Evolutionary conservation across 1,140 invertebrate species (phyloP).

Genomic region (Subanguina moxae): DNA sequence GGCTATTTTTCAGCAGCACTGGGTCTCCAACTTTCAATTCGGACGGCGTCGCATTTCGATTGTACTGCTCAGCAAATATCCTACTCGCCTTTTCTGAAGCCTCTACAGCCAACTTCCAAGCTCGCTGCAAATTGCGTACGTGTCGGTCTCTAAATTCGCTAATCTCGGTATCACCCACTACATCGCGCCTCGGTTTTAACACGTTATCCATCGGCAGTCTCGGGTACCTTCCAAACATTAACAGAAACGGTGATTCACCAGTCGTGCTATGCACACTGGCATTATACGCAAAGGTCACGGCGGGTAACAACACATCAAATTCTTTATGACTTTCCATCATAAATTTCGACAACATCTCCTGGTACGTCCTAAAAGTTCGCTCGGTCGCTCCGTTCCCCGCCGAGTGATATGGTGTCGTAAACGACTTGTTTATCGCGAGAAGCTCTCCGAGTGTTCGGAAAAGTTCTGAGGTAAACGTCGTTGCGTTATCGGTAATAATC

Average conservation of each 20-base stretch:
- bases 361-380: slow-evolving; percentile 15
- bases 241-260: slow-evolving; percentile 16
- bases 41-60: slow-evolving; percentile 1
- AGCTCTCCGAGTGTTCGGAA: slow-evolving; percentile 14
- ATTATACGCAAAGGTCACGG: slow-evolving; percentile 25
- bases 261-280: slow-evolving; percentile 13
- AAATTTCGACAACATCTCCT: slow-evolving; percentile 24
- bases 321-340: slow-evolving; percentile 10
- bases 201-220: slow-evolving; percentile 14
- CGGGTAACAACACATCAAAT: slow-evolving; percentile 14
- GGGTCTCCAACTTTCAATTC: slow-evolving; percentile 7
- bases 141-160: slow-evolving; percentile 13
- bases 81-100: background rate
- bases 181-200: slow-evolving; percentile 1
- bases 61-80: slow-evolving; percentile 13
- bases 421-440: slow-evolving; percentile 15
- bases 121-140: slow-evolving; percentile 6
- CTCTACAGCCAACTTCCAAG: slow-evolving; percentile 19
- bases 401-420: slow-evolving; percentile 12
- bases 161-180: background rate
- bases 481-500: too few species aligned
- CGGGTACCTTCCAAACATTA: slow-evolving; percentile 23
- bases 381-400: slow-evolving; percentile 16
- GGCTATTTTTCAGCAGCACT: slow-evolving; percentile 13
- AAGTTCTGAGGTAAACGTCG: slow-evolving; percentile 12